Evolutionary conservation across 1,140 invertebrate genomes (phyloP).

Genomic region (Stegodyphus mimosarum): DNA sequence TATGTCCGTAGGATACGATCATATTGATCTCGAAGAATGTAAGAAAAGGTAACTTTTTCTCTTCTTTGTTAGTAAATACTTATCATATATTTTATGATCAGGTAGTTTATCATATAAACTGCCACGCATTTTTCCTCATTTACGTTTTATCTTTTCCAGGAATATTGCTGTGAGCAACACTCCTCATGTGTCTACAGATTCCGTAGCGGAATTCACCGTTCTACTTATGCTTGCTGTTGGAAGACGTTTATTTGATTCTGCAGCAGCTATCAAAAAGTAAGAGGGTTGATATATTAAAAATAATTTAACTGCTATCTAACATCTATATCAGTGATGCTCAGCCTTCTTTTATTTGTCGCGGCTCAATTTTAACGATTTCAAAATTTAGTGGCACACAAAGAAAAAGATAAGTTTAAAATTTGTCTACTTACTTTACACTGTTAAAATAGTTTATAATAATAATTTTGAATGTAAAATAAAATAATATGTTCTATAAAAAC

Average conservation of each 20-base stretch:
- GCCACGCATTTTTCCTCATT: not conserved
- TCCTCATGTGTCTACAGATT: slow-evolving; percentile 57
- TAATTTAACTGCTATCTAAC: too few species aligned
- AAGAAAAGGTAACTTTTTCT: slow-evolving; percentile 63
- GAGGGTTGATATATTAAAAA: too few species aligned
- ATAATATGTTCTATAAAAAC: too few species aligned
- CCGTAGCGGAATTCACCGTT: slow-evolving; percentile 61
- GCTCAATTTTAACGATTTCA: too few species aligned
- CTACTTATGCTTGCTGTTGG: slow-evolving; percentile 53
- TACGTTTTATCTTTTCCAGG: not conserved
- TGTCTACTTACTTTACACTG: too few species aligned
- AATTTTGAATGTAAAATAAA: too few species aligned
- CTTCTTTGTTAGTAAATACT: not conserved
- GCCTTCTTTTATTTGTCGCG: too few species aligned
- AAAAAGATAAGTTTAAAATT: too few species aligned
- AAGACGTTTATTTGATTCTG: slow-evolving; percentile 51
- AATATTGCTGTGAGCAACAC: slow-evolving; percentile 59
- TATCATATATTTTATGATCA: not conserved
- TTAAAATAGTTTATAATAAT: too few species aligned
- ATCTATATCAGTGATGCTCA: too few species aligned
- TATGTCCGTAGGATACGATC: slow-evolving; percentile 86
- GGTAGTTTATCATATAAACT: not conserved
- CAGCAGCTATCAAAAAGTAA: slow-evolving; percentile 49
- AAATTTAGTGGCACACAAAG: too few species aligned
- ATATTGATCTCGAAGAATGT: slow-evolving; percentile 71